Percentiles rank a stretch among this genome's conserved stretches.
These are phyloP conservation scores for Piscicola geometra DNA, from an alignment of 2,888 invertebrate genomes.

Conservation along the genomic window DNA sequence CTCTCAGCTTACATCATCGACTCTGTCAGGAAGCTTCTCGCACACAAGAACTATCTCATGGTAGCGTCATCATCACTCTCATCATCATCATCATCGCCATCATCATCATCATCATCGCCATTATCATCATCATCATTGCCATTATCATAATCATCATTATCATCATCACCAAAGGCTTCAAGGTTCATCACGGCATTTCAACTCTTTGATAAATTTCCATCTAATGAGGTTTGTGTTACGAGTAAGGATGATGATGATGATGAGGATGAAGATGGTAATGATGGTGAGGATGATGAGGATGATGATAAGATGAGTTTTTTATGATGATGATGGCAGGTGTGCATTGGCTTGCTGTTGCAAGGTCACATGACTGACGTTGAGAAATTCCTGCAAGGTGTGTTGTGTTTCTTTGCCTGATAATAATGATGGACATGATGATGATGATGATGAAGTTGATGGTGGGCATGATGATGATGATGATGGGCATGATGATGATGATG, in stretches of 20 bases:
- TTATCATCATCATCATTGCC: neutral
- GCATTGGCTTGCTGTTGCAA: neutral
- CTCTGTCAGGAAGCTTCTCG: neutral
- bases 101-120: too few species aligned
- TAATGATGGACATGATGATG: neutral
- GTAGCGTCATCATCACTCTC: neutral
- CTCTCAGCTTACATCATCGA: neutral
- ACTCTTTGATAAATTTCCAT: neutral
- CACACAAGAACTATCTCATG: neutral
- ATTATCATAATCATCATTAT: too few species aligned
- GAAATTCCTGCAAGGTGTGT: conserved; percentile 5
- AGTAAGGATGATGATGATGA: too few species aligned
- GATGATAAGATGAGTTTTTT: too few species aligned
- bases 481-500: neutral
- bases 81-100: too few species aligned
- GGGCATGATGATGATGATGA: neutral
- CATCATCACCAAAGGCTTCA: neutral
- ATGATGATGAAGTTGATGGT: neutral
- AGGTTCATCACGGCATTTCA: neutral
- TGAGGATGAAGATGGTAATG: too few species aligned
- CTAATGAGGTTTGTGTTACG: neutral
- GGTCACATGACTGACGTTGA: neutral
- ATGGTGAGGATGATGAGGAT: too few species aligned
- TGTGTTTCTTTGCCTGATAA: neutral
- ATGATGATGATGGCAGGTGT: too few species aligned